Evolutionary conservation across 2,113 vertebrate species (phyloP).

Genomic region (Lethenteron reissneri): DNA sequence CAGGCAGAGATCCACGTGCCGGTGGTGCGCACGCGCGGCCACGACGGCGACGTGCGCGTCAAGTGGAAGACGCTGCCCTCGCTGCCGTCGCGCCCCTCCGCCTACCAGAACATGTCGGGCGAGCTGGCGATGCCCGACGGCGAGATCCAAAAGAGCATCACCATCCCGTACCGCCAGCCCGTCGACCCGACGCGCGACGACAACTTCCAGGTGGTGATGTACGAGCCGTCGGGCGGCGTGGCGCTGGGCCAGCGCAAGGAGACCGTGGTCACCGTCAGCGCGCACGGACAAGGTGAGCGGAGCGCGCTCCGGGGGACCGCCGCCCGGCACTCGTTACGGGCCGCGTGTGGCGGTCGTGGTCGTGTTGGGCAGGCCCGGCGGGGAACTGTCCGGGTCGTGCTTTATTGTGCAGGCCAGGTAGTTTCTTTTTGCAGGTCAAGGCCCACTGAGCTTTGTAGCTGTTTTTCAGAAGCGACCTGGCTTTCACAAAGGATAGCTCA

Average conservation of each 20-base stretch:
- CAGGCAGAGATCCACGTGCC: constrained; percentile 25
- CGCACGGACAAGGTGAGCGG: constrained; percentile 15
- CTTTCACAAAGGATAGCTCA: too few species aligned
- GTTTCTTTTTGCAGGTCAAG: too few species aligned
- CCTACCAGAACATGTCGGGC: constrained; percentile 19
- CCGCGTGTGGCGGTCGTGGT: too few species aligned
- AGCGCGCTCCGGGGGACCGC: too few species aligned
- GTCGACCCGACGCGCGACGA: constrained; percentile 18
- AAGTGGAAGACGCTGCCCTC: constrained; percentile 22
- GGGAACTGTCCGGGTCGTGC: too few species aligned
- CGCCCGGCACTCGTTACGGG: too few species aligned
- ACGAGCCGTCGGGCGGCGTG: constrained; percentile 23
- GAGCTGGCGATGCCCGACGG: constrained; percentile 23
- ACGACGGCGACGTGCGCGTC: constrained; percentile 18
- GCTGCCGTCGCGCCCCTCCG: constrained; percentile 16
- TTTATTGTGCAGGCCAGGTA: too few species aligned
- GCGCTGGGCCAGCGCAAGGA: constrained; percentile 25
- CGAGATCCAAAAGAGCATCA: constrained; percentile 25
- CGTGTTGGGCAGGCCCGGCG: too few species aligned
- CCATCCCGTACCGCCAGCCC: constrained; percentile 18
- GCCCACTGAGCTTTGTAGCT: too few species aligned
- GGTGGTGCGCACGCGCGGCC: constrained; percentile 23
- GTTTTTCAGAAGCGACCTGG: too few species aligned
- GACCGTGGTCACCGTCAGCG: constrained; percentile 20
- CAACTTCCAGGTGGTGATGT: constrained; percentile 28